phyloP scores from a whole-genome alignment of 1,140 invertebrate genomes.

The Calliphora vicina region DNA sequence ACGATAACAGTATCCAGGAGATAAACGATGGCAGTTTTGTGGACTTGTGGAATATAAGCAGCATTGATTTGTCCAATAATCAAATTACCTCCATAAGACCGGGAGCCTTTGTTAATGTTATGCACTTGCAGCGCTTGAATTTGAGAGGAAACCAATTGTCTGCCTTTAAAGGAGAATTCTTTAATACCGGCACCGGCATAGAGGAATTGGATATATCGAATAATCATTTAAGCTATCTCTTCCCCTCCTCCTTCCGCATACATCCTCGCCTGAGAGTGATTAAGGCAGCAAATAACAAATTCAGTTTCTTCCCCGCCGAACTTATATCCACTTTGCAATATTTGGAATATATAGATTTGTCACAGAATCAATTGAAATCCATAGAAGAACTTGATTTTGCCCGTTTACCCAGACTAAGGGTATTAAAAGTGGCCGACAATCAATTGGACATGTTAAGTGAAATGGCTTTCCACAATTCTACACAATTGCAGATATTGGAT shows the following conservation, averaged over 20 bases:
- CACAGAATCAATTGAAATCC: conserved; percentile 76
- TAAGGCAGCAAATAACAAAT: conserved; percentile 75
- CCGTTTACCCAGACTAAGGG: conserved; percentile 74
- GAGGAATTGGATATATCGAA: conserved; percentile 77
- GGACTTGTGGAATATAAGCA: conserved; percentile 75
- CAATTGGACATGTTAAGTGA: conserved; percentile 81
- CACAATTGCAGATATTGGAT: conserved; percentile 83
- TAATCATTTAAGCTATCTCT: conserved; percentile 80
- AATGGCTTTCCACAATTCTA: conserved; percentile 89
- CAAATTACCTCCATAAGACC: conserved; percentile 78
- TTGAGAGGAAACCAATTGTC: conserved; percentile 76
- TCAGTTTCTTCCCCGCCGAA: conserved; percentile 84
- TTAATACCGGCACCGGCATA: conserved; percentile 75
- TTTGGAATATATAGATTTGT: conserved; percentile 78
- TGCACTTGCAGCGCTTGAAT: conserved; percentile 74
- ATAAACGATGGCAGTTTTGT: conserved; percentile 76
- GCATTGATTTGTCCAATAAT: conserved; percentile 79
- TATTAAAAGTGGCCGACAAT: conserved; percentile 76
- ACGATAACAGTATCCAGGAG: conserved; percentile 74
- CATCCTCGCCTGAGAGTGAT: conserved; percentile 77
- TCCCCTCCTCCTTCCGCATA: conserved; percentile 82
- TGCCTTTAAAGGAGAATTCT: conserved; percentile 82
- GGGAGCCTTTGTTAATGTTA: conserved; percentile 72
- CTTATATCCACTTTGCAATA: conserved; percentile 78
- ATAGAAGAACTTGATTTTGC: conserved; percentile 87